Base-by-base conservation (phyloP, 92 coral and sea anemone genomes). In the Epizoanthus illoricatus region DNA sequence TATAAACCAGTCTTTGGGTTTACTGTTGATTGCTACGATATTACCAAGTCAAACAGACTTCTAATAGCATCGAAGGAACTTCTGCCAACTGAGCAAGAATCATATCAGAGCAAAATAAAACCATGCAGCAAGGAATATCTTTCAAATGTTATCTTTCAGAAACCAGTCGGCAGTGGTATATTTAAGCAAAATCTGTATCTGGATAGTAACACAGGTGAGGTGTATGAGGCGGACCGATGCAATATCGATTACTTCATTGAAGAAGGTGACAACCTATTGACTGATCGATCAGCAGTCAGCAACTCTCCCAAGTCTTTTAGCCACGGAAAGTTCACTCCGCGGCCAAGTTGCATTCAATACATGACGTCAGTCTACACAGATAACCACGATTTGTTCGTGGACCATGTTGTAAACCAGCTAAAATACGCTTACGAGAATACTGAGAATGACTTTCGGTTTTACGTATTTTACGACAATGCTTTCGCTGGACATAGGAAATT, bases 271-370 rank as follows among this genome's bases (percentile, higher is more conserved):
- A 66, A 66, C 11, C 6, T 66, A 41, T 28, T 66, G 42, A 66
- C 36, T 10, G 71, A 66, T 33, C 71, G 7, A 66, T 11, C 18
- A 24, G 16, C 71, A 52, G 56, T 52, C 15, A 16, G 56, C 17
- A 5, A 36, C 71, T 4, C 40, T 10, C 71, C 71, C 40, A 5
- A 24, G 40, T 66, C 71, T 33, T 66, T 66, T 45, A 66, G 71
- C 43, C 71, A 66, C 71, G 71, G 71, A 33, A 28, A 18, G 40
- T 66, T 66, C 45, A 28, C 71, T 28, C 71, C 71, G 5, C 71
- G 71, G 36, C 11, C 42, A 66, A 66, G 40, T 11, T 5, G 16
- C 3, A 2, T 65, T 23, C 69, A 65, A 23, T 66, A 21, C 43
- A 66, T 33, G 71, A 66, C 45, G 21, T 66, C 71, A 10, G 40